Percentiles rank a stretch among this genome's conserved stretches.
Evolutionary conservation across 2,113 vertebrate genomes (phyloP).

Genomic region (Xenopus borealis): DNA sequence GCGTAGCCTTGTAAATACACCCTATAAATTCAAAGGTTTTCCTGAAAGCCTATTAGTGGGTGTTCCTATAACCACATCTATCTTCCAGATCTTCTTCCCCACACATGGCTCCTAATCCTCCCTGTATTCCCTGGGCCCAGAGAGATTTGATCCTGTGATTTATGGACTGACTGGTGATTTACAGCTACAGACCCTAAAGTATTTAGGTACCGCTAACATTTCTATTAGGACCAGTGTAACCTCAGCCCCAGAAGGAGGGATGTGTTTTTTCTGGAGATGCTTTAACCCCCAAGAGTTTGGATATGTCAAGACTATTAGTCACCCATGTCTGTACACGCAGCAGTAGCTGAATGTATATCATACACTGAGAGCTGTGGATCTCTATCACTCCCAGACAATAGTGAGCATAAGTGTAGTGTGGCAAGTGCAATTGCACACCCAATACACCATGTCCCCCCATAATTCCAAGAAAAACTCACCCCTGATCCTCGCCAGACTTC

Average conservation of each 20-base stretch:
- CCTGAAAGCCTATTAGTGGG: conserved; percentile 41
- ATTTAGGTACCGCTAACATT: conserved; percentile 43
- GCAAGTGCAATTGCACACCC: no score
- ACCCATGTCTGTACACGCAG: not conserved
- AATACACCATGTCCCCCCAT: no score
- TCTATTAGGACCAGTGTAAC: conserved; percentile 38
- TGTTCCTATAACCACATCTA: conserved; percentile 43
- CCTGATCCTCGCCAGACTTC: no score
- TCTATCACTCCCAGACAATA: no score
- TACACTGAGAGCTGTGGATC: no score
- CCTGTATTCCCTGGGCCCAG: conserved; percentile 33
- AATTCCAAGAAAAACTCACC: no score
- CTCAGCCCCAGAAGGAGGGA: conserved; percentile 7
- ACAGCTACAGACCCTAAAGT: conserved; percentile 31
- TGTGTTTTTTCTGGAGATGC: conserved; percentile 20
- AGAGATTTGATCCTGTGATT: conserved; percentile 37
- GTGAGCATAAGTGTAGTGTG: no score
- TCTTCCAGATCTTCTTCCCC: conserved; percentile 39
- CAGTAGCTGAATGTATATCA: not conserved
- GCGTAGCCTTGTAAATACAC: conserved; percentile 32
- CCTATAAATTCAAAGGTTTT: conserved; percentile 42
- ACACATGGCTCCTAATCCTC: conserved; percentile 41
- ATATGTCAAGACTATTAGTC: not conserved
- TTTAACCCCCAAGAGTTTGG: conserved; percentile 6
- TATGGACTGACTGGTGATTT: conserved; percentile 42